Conservation (phyloP, 2,888 invertebrate genomes). For the Macrophya annulata region DNA sequence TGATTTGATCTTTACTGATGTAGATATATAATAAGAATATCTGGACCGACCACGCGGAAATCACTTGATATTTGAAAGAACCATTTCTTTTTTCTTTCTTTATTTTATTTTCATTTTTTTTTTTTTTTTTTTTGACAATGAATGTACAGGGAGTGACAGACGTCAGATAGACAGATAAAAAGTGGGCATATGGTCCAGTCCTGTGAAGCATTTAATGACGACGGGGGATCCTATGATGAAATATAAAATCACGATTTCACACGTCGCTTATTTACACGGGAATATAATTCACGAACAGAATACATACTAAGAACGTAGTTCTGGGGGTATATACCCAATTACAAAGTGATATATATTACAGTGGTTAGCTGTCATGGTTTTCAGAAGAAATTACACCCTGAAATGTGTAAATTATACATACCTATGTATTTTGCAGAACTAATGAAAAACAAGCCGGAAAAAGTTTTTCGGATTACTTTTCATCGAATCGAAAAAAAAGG, state of each 20-base stretch:
- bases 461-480: too few species aligned
- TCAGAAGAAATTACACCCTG: not conserved
- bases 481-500: too few species aligned
- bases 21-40: not conserved
- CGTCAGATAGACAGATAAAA: not conserved
- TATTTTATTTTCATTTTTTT: too few species aligned
- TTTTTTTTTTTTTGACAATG: not conserved
- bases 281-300: not conserved
- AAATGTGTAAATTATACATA: not conserved
- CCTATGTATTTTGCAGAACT: not conserved
- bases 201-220: not conserved
- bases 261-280: not conserved
- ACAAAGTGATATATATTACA: not conserved
- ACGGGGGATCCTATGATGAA: not conserved
- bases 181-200: not conserved
- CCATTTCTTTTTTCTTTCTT: not conserved
- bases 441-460: too few species aligned
- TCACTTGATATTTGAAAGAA: conserved; percentile 24
- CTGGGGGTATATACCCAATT: not conserved
- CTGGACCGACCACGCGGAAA: not conserved
- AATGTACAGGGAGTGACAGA: not conserved
- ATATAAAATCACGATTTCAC: conserved; percentile 24
- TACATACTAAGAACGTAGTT: not conserved
- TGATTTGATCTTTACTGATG: not conserved
- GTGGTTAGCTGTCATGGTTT: not conserved